These are phyloP conservation scores for Chydorus sphaericus DNA, from an alignment of 2,888 invertebrate genomes.

Conservation along the genomic window DNA sequence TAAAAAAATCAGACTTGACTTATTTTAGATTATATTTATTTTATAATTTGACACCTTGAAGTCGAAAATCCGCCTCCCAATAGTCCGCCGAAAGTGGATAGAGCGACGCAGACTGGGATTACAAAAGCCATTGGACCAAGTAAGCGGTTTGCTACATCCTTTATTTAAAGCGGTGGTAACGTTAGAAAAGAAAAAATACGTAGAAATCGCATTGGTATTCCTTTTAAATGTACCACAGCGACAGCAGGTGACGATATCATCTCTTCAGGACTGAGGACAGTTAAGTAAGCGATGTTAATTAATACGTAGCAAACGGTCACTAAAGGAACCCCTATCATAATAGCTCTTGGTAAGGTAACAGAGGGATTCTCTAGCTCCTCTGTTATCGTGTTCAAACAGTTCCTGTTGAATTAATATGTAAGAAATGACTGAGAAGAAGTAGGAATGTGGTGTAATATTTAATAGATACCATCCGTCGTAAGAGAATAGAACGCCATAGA, in stretches of 20 bases:
- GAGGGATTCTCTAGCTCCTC: slow-evolving; percentile 97
- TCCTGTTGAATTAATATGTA: slow-evolving; percentile 34
- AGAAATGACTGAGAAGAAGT: neutral
- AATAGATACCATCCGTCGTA: slow-evolving; percentile 95
- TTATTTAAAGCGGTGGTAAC: too few relatives aligned
- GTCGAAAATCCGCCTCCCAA: slow-evolving; percentile 26
- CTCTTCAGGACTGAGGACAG: slow-evolving; percentile 53
- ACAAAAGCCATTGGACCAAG: slow-evolving; percentile 48
- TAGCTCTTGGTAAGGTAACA: slow-evolving; percentile 62
- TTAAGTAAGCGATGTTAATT: slow-evolving; percentile 78
- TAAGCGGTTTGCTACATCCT: slow-evolving; percentile 32
- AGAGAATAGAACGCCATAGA: slow-evolving; percentile 89
- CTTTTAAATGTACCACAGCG: slow-evolving; percentile 62
- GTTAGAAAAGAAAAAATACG: too few relatives aligned
- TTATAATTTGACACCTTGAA: slow-evolving; percentile 6
- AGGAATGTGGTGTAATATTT: slow-evolving; percentile 2
- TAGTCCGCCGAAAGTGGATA: slow-evolving; percentile 64
- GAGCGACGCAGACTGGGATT: slow-evolving; percentile 58
- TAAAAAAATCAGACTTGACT: too few relatives aligned
- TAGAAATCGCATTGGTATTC: too few relatives aligned
- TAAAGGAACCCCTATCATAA: slow-evolving; percentile 63
- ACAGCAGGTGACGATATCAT: slow-evolving; percentile 62
- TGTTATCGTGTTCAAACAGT: slow-evolving; percentile 97
- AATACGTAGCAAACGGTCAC: slow-evolving; percentile 64
- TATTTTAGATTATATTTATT: too few relatives aligned